These are phyloP conservation scores for Noctua fimbriata DNA, from an alignment of 2,888 invertebrate genomes.

Conservation along the genomic window DNA sequence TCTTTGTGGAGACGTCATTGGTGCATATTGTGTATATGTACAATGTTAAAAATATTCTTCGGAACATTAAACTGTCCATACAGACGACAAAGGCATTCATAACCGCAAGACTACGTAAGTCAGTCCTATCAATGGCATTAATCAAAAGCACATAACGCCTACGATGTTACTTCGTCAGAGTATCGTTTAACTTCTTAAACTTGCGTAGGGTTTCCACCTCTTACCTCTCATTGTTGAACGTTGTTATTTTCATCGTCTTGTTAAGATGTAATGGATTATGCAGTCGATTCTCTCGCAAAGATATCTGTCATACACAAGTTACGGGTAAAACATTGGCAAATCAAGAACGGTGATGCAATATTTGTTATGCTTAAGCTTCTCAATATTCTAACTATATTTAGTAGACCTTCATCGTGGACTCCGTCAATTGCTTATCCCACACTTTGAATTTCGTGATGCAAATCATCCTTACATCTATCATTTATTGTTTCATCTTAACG, in stretches of 20 bases:
- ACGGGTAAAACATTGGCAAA: constrained; percentile 5
- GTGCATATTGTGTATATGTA: constrained; percentile 25
- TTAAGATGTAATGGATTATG: constrained; percentile 42
- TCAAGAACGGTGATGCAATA: constrained; percentile 19
- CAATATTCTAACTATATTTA: neutral
- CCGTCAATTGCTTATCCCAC: neutral
- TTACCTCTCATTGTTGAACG: constrained; percentile 38
- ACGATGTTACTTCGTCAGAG: constrained; percentile 44
- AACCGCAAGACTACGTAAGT: constrained; percentile 42
- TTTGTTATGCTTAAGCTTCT: constrained; percentile 1
- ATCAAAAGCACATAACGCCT: constrained; percentile 60
- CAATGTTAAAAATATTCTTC: constrained; percentile 24
- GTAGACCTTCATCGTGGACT: neutral
- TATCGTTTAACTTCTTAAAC: constrained; percentile 46
- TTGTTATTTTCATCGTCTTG: constrained; percentile 42
- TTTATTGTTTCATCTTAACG: neutral
- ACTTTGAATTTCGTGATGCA: neutral
- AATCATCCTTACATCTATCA: neutral
- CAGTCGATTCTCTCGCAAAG: constrained; percentile 21
- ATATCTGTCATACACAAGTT: constrained; percentile 5
- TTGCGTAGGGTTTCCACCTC: constrained; percentile 49
- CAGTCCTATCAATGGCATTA: constrained; percentile 51
- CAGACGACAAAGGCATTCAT: constrained; percentile 40
- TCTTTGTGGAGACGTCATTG: constrained; percentile 38
- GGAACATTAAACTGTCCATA: constrained; percentile 18